A percentile compares a stretch with the other conserved stretches of the same genome.
These are phyloP conservation scores for Scomber colias DNA, from an alignment of 2,113 vertebrate species.

Conservation along the genomic window DNA sequence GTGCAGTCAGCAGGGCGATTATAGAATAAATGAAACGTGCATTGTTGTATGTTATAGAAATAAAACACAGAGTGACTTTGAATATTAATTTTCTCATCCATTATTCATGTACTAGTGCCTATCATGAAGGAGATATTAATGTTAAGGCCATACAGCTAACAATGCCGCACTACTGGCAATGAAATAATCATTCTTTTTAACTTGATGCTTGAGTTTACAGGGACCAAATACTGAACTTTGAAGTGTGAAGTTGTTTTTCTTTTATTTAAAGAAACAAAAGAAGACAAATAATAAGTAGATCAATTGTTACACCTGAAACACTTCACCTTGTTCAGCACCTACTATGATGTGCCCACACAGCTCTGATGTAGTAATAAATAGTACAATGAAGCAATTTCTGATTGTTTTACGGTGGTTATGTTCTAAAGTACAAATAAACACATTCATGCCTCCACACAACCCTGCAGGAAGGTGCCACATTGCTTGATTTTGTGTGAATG, in stretches of 20 bases:
- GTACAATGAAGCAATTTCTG: not conserved
- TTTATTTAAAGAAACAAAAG: conserved; percentile 4
- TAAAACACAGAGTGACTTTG: conserved; percentile 14
- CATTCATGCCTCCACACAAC: too few species aligned
- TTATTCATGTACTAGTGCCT: conserved; percentile 36
- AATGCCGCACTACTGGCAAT: not conserved
- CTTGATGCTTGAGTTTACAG: not conserved
- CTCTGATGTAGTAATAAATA: not conserved
- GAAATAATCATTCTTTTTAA: not conserved
- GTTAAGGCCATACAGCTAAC: not conserved
- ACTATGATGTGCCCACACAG: not conserved
- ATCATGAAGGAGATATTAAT: conserved; percentile 17
- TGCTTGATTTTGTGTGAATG: too few species aligned
- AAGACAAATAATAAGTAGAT: not conserved
- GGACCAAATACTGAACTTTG: not conserved
- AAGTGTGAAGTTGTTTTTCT: not conserved
- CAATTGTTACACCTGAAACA: not conserved
- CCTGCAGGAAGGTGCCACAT: too few species aligned
- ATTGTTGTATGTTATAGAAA: conserved; percentile 35
- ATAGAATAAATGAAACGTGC: conserved; percentile 31
- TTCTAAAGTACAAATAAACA: too few species aligned
- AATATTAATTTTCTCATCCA: conserved; percentile 45
- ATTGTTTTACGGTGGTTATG: too few species aligned
- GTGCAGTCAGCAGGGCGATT: not conserved
- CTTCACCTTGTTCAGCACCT: not conserved